Conservation (phyloP, 2,113 vertebrate species). For the Brachyistius frenatus region DNA sequence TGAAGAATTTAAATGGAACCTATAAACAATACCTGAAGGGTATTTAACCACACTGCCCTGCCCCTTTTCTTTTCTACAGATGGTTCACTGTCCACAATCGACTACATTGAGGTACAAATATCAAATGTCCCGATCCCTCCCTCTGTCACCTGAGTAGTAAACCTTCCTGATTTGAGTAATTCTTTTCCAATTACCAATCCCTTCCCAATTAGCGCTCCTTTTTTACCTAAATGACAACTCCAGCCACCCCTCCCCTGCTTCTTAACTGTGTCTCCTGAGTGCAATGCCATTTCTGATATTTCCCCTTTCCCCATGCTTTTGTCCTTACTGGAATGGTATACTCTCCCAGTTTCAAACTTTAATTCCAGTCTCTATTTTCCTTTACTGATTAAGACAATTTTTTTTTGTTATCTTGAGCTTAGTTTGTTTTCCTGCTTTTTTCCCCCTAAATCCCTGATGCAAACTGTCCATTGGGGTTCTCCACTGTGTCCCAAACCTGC, state of each 20-base stretch:
- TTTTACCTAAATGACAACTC: conserved; percentile 72
- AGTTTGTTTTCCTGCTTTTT: conserved; percentile 73
- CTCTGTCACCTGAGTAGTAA: conserved; percentile 79
- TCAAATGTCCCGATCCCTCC: conserved; percentile 79
- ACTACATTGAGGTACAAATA: conserved; percentile 86
- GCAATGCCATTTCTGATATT: conserved; percentile 80
- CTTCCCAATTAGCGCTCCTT: conserved; percentile 70
- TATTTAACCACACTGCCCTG: conserved; percentile 82
- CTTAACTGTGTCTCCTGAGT: conserved; percentile 80
- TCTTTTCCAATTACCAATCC: conserved; percentile 77
- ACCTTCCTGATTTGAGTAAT: conserved; percentile 82
- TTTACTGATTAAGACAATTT: conserved; percentile 58
- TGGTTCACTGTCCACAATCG: conserved; percentile 84
- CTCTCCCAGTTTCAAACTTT: conserved; percentile 73
- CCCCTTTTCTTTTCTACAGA: conserved; percentile 87
- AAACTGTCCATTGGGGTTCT: conserved; percentile 81
- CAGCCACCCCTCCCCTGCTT: conserved; percentile 76
- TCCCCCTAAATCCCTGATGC: conserved; percentile 75
- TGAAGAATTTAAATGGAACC: conserved; percentile 47
- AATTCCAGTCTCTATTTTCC: conserved; percentile 67
- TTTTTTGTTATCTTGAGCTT: conserved; percentile 63
- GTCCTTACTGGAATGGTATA: conserved; percentile 80
- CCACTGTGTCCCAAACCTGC: conserved; percentile 72
- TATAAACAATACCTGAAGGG: conserved; percentile 65
- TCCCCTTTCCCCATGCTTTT: conserved; percentile 67